These are phyloP conservation scores for Dendrophyllia cribrosa DNA, from an alignment of 64 coral and sea anemone species.

Conservation along the genomic window DNA sequence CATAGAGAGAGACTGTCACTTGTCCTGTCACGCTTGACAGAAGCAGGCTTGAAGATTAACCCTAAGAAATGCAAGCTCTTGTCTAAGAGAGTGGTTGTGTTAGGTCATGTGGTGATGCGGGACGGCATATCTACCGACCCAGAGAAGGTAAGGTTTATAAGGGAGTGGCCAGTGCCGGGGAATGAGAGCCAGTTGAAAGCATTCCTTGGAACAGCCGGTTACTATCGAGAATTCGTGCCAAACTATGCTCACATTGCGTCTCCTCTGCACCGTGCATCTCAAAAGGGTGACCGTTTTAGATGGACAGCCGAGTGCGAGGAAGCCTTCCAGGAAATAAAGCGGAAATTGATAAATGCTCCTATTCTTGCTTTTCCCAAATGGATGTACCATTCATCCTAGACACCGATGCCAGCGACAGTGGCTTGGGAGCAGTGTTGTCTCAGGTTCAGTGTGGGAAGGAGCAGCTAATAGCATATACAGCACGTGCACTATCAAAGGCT, in stretches of 20 bases:
- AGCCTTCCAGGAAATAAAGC: conserved; percentile 12
- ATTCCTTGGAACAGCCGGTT: conserved; percentile 22
- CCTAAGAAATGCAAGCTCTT: conserved; percentile 66
- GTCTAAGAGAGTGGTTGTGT: conserved; percentile 28
- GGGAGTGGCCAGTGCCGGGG: conserved; percentile 4
- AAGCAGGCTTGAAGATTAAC: conserved; percentile 51
- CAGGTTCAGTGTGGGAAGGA: conserved; percentile 44
- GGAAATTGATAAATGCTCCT: conserved; percentile 9
- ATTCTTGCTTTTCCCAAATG: conserved; percentile 31
- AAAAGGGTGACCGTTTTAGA: conserved; percentile 47
- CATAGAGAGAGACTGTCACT: conserved; percentile 23
- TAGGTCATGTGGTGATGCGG: conserved; percentile 53
- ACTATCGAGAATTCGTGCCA: conserved; percentile 34
- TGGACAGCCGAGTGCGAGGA: conserved; percentile 55
- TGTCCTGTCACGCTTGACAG: conserved; percentile 8
- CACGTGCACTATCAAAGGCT: conserved; percentile 31
- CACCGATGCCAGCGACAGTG: conserved; percentile 58
- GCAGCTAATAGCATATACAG: conserved; percentile 35
- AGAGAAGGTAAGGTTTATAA: conserved; percentile 52
- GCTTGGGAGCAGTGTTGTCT: conserved; percentile 64
- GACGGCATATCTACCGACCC: conserved; percentile 71
- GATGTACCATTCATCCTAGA: conserved; percentile 67
- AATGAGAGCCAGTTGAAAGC: conserved; percentile 17
- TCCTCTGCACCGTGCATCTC: not conserved
- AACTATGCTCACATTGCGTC: not conserved